Base-by-base conservation (phyloP, 2,888 invertebrate genomes). In the Sisyra nigra region DNA sequence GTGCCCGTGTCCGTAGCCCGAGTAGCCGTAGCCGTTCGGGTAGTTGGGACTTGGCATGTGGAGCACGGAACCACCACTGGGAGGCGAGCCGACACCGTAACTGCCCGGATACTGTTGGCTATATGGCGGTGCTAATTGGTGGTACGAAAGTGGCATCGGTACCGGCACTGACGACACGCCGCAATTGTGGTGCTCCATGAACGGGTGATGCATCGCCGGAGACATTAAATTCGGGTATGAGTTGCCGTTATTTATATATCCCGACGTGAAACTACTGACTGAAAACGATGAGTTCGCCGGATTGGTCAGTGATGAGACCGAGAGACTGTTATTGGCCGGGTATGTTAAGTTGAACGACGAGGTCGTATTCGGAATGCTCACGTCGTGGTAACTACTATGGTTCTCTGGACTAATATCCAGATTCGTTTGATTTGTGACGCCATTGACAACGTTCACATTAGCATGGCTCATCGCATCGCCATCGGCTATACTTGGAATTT, bases 401-500 rank as follows among this genome's bases (percentile, higher is more conserved):
- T 58, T 58, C 3, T 44, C 29, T 30, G 30, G 45, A 33, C 46
- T 45, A 2, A 46, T 42, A 5, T 42, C 39, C 18, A 45, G 45
- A 17, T 47, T 45, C n/a, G 10, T 54, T 48, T 38, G 29, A 13
- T 39, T 31, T 11, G 31, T 29, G 24, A 24, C 24, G 7, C 24
- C 24, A 7, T 24, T 24, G 24, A 24, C 34, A 2, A 37, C 42
- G 8, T n/a, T 18, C 9, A n/a, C 39, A 10, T 13, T 24, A 8
- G 35, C 35, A 31, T 35, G 38, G 24, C 60, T 47, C 14, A 57
- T 54, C 29, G 59, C 51, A 35, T 73, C 76, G 5, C 79, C 80
- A 53, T 87, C 86, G 44, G 81, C 78, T 61, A 87, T 83, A 54
- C 84, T 82, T 41, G 88, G 89, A 62, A 89, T 89, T 70, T 89